Base-by-base conservation (phyloP, 64 coral and sea anemone species). In the Stichodactyla helianthus region DNA sequence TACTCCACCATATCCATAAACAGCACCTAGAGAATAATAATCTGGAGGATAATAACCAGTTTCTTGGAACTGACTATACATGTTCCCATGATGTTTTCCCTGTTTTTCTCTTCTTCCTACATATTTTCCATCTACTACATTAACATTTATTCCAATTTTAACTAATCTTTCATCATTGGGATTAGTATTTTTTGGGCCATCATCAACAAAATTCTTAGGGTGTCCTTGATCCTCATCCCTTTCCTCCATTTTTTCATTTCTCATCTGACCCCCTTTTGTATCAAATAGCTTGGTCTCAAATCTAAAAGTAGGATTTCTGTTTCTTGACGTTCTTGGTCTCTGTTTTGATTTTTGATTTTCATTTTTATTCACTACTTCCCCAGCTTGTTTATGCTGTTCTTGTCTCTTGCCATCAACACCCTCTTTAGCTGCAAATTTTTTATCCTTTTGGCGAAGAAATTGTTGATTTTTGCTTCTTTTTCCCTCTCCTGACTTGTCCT, bases 91-190 rank as follows among this genome's bases (percentile, higher is more conserved):
- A 50, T 2, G 16, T 1, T 23, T 81, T 52, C 18, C 68, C 10
- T 11, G 10, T 31, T 74, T 74, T 27, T 74, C 25, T 27, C 26
- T 81, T 81, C 10, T 52, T 52, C 78, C 51, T 17, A 81, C 50
- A 52, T 81, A 81, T 54, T 54, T 81, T n/a, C 78, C 78, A 81
- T 54, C 15, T 9, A 81, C 78, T 7, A 81, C 78, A 53, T 81
- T 81, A 81, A 81, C 78, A 81, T 54, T 81, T 20, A 20, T 22
- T 20, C 78, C 78, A 20, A 81, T 81, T 16, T 81, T 50, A 9
- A 81, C 17, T 51, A 81, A 58, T 58, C 14, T 58, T 2, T 58
- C 55, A 58, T 58, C 14, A 58, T 6, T 9, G 55, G 8, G 0
- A 15, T 58, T 58, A 11, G 55, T 11, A 58, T 58, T 14, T n/a